Conservation (phyloP, 1,140 invertebrate species). For the Magallana angulata region DNA sequence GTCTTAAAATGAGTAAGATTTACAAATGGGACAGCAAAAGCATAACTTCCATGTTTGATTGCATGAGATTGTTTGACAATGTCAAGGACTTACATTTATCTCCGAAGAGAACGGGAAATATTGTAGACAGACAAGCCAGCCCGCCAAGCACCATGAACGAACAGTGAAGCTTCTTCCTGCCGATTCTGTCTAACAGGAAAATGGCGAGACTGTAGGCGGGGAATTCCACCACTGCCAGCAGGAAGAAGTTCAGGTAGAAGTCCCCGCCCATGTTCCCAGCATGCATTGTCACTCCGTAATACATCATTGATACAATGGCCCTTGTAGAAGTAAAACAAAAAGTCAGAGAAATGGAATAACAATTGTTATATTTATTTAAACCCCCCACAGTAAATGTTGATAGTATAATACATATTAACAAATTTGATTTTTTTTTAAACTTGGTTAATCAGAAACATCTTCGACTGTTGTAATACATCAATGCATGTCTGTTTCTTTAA, state of each 20-base stretch:
- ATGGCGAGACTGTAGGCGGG: slow-evolving; percentile 85
- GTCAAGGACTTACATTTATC: slow-evolving; percentile 52
- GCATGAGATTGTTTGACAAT: background rate
- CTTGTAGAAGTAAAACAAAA: slow-evolving; percentile 74
- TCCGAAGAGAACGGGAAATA: slow-evolving; percentile 64
- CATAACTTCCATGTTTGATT: background rate
- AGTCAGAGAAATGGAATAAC: too few species aligned
- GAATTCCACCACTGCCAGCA: slow-evolving; percentile 86
- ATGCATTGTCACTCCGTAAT: slow-evolving; percentile 83
- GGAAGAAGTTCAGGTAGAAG: slow-evolving; percentile 72
- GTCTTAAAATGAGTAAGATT: too few species aligned
- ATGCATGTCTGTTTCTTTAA: too few species aligned
- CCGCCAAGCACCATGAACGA: slow-evolving; percentile 68
- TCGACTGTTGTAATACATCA: too few species aligned
- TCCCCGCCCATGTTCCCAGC: slow-evolving; percentile 65
- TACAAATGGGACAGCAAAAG: too few species aligned
- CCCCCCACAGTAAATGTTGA: too few species aligned
- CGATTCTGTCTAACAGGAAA: slow-evolving; percentile 73
- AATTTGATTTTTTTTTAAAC: too few species aligned
- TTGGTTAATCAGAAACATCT: too few species aligned
- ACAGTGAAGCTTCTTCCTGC: slow-evolving; percentile 66
- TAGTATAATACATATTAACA: too few species aligned
- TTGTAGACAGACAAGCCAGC: slow-evolving; percentile 64
- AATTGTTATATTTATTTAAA: too few species aligned
- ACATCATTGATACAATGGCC: slow-evolving; percentile 84